Percentiles rank a stretch among this genome's conserved stretches.
phyloP scores from a whole-genome alignment of 2,797 vertebrate genomes.

The Champsocephalus gunnari region DNA sequence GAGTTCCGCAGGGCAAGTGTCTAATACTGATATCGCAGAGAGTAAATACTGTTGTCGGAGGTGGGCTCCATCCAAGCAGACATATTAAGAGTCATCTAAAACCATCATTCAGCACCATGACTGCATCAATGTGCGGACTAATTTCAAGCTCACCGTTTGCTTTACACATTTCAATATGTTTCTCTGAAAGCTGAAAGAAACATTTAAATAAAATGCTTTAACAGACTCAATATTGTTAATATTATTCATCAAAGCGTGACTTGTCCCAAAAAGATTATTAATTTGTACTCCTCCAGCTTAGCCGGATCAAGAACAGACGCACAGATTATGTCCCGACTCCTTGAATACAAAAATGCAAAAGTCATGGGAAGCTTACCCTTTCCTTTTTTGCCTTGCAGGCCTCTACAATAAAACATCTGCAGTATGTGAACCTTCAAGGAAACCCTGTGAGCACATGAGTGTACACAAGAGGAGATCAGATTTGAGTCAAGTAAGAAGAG shows the following conservation, averaged over 20 bases:
- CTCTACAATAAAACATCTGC: constrained; percentile 40
- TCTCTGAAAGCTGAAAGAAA: neutral
- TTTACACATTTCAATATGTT: neutral
- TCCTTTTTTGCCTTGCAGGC: constrained; percentile 37
- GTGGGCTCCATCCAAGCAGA: neutral
- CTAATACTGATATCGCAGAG: neutral
- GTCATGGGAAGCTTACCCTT: constrained; percentile 41
- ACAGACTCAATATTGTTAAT: neutral
- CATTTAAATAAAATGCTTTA: neutral
- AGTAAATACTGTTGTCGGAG: neutral
- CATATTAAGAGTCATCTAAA: neutral
- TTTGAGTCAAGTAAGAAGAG: constrained; percentile 5
- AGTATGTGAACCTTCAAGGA: constrained; percentile 45
- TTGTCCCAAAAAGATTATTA: constrained; percentile 11
- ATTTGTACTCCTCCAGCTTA: neutral
- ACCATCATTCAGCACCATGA: neutral
- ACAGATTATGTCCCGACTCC: neutral
- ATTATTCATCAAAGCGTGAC: neutral
- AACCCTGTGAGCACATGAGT: constrained; percentile 8
- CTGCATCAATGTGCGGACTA: neutral
- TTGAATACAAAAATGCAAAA: constrained; percentile 38
- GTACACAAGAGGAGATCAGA: constrained; percentile 18
- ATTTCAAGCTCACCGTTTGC: neutral
- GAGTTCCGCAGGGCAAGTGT: neutral
- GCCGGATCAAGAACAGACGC: constrained; percentile 36